Base-by-base conservation (phyloP, 2,113 vertebrate species). In the Gavialis gangeticus region DNA sequence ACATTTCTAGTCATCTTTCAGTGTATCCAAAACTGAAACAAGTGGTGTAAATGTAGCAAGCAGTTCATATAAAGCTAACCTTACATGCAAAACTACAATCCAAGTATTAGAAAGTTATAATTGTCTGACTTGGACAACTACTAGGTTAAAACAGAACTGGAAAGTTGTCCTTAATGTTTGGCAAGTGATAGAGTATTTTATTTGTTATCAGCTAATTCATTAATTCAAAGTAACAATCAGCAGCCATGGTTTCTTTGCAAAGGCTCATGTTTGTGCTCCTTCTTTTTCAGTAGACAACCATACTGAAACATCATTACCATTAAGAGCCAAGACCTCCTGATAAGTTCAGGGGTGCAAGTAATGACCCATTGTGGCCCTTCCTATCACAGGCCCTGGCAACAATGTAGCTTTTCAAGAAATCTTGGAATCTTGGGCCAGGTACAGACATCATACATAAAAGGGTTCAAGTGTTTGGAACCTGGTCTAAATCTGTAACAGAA, bases 1-100 rank as follows among this genome's bases (percentile, higher is more conserved):
- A 94, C 59, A 71, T 37, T 57, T 90, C 75, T 62, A 84, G 30
- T 75, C 78, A 92, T 85, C 76, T 91, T 86, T 73, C 71, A 77
- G 21, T 66, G 87, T 87, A 93, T 58, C 92, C 60, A 89, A 57
- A 90, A 16, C 58, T 94, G 89, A 94, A 97, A 95, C 63, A 86
- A 97, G 87, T 91, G 96, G 73, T 58, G 2, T 24, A 60, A 66
- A 59, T 46, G 91, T 54, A 94, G 24, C 24, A 58, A 94, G 24
- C 24, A 58, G 10, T 3, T 24, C 19, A 85, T 37, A n/a, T 12
- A 95, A 95, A 91, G 3, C 2, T 22, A 80, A 14, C 56, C 13
- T 28, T 84, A 82, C 73, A 75, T 78, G 76, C 58, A 90, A 83
- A 96, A 88, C 82, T 34, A 71, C 16, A 56, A 0, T 84, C 75